Evolutionary conservation across 2,888 invertebrate species (phyloP).

Genomic region (Drosophila peninsularis): DNA sequence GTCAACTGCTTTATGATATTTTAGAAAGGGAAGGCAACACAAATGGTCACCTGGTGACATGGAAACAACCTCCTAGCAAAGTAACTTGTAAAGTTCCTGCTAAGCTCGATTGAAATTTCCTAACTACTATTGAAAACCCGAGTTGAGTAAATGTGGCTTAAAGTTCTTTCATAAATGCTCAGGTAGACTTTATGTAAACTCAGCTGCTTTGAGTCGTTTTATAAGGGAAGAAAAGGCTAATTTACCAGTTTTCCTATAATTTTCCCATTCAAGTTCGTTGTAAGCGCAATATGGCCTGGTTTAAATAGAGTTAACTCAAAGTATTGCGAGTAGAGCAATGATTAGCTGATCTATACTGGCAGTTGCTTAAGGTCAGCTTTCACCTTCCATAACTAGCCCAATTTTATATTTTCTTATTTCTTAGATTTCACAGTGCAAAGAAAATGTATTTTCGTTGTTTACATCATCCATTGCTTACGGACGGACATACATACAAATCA

Average conservation of each 20-base stretch:
- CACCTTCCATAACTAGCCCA: background rate
- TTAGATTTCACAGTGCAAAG: background rate
- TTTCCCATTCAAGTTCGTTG: background rate
- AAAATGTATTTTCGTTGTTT: background rate
- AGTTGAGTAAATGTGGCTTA: too few species aligned
- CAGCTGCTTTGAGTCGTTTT: too few species aligned
- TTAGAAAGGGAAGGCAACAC: background rate
- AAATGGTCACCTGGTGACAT: background rate
- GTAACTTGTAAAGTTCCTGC: background rate
- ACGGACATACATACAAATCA: background rate
- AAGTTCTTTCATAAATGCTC: background rate
- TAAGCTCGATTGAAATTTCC: background rate
- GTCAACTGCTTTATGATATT: slow-evolving; percentile 13
- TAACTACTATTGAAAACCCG: too few species aligned
- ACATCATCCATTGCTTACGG: too few species aligned
- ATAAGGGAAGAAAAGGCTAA: too few species aligned
- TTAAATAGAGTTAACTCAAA: too few species aligned
- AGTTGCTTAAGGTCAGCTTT: too few species aligned
- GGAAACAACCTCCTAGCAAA: background rate
- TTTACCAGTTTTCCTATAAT: background rate
- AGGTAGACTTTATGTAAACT: background rate
- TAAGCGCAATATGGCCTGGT: too few species aligned
- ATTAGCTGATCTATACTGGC: too few species aligned
- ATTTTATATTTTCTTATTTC: too few species aligned
- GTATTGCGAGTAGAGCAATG: too few species aligned